These are phyloP conservation scores for Rhinatrema bivittatum DNA, from an alignment of 2,797 vertebrate genomes.

Conservation along the genomic window DNA sequence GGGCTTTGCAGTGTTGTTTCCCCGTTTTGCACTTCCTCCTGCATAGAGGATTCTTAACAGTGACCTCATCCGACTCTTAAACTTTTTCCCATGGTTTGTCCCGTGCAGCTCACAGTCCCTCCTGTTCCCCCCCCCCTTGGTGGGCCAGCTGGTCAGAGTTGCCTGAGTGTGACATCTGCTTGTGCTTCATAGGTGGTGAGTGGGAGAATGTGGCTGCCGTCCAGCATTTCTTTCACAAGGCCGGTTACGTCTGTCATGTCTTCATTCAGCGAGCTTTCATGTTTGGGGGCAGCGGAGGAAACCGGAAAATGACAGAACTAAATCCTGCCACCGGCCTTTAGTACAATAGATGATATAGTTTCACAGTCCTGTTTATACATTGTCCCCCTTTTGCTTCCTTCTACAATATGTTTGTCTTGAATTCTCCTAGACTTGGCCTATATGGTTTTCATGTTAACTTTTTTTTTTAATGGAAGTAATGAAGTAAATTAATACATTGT, in stretches of 20 bases:
- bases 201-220: slow-evolving; percentile 7
- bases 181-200: slow-evolving; percentile 8
- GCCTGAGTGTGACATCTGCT: slow-evolving; percentile 18
- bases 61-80: too few relatives aligned
- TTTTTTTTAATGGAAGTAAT: too few relatives aligned
- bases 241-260: slow-evolving; percentile 10
- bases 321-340: not conserved
- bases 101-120: too few relatives aligned
- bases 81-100: too few relatives aligned
- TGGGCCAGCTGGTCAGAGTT: slow-evolving; percentile 12
- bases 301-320: slow-evolving; percentile 1
- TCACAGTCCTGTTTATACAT: not conserved
- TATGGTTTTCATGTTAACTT: too few relatives aligned
- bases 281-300: slow-evolving; percentile 15
- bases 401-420: too few relatives aligned
- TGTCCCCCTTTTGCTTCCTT: not conserved
- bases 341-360: not conserved
- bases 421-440: too few relatives aligned
- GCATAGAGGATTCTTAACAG: too few relatives aligned
- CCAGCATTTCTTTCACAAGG: not conserved
- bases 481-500: too few relatives aligned
- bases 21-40: too few relatives aligned
- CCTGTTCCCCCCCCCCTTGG: too few relatives aligned
- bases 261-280: not conserved
- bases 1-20: too few relatives aligned